Conservation (phyloP, 2,797 vertebrate species). For the Diglossa cyanea region DNA sequence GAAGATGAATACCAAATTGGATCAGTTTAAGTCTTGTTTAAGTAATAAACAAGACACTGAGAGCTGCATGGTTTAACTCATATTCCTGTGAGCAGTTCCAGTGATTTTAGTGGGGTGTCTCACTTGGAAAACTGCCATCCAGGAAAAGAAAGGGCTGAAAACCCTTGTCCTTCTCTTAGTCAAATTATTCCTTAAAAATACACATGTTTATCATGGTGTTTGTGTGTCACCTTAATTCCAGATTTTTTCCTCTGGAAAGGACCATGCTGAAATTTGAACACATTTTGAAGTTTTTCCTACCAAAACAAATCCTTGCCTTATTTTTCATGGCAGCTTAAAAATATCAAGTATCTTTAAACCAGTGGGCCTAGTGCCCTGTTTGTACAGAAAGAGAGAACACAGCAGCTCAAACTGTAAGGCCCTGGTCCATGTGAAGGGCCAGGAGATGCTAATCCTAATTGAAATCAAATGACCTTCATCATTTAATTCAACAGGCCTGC, state of each 20-base stretch:
- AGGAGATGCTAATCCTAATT: not conserved
- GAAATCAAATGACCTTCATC: conserved; percentile 11
- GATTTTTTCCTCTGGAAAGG: not conserved
- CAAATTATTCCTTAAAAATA: not conserved
- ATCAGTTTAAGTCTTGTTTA: not conserved
- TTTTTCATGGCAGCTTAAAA: not conserved
- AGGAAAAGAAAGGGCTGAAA: not conserved
- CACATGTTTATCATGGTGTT: not conserved
- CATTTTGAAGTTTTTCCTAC: not conserved
- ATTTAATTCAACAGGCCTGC: conserved; percentile 6
- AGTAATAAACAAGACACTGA: not conserved
- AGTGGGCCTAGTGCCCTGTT: not conserved
- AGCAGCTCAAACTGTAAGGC: not conserved
- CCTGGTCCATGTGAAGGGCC: not conserved
- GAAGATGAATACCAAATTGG: not conserved
- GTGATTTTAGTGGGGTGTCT: not conserved
- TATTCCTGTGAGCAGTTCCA: not conserved
- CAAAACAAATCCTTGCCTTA: not conserved
- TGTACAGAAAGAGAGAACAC: not conserved
- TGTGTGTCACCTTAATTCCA: not conserved
- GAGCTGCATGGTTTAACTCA: not conserved
- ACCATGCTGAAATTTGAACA: not conserved
- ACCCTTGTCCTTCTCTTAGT: not conserved
- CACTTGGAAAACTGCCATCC: not conserved
- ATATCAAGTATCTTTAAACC: not conserved